Conservation (phyloP, 2,888 invertebrate genomes). For the Creontiades dilutus region DNA sequence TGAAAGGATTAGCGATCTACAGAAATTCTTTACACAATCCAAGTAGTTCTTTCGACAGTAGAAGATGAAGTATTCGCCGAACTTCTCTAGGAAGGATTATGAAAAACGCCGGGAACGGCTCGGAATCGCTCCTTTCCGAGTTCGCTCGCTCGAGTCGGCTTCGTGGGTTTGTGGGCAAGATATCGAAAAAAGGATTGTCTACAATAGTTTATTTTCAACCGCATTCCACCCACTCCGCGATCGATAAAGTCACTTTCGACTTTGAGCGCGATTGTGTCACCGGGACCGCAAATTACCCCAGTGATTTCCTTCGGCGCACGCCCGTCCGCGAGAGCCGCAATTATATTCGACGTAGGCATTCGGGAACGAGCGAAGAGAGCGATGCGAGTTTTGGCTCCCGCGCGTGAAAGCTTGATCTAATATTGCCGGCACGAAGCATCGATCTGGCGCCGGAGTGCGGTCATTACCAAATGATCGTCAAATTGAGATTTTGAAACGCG, state of each 20-base stretch:
- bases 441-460: neutral
- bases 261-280: conserved; percentile 9
- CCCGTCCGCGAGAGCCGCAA: neutral
- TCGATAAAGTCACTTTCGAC: conserved; percentile 25
- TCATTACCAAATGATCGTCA: neutral
- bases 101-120: too few species aligned
- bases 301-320: conserved; percentile 8
- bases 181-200: neutral
- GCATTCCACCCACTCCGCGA: conserved; percentile 18
- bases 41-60: too few species aligned
- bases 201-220: conserved; percentile 23
- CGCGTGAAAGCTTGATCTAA: conserved; percentile 22
- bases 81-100: too few species aligned
- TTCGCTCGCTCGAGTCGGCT: too few species aligned
- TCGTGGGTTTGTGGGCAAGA: neutral
- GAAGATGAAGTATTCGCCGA: too few species aligned
- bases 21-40: too few species aligned
- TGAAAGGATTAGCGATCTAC: too few species aligned
- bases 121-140: too few species aligned
- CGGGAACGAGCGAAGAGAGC: neutral
- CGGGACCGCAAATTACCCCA: conserved; percentile 11
- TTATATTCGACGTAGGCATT: neutral
- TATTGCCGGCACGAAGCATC: conserved; percentile 7
- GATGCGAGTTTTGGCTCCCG: conserved; percentile 13
- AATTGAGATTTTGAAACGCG: neutral